These are phyloP conservation scores for Ginglymostoma cirratum DNA, from an alignment of 2,113 vertebrate species.

Conservation along the genomic window DNA sequence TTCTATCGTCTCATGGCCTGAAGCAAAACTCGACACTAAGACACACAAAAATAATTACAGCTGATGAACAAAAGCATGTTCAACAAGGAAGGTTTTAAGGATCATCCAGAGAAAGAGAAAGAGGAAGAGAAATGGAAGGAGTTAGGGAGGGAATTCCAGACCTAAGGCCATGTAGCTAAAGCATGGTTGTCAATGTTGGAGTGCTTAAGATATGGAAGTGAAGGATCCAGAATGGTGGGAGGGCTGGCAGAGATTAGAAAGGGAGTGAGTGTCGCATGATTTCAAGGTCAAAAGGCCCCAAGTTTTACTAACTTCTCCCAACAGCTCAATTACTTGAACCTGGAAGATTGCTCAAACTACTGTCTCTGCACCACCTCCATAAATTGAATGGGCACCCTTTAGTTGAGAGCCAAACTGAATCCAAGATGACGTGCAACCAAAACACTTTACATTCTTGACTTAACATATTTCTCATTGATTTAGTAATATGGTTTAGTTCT, in stretches of 20 bases:
- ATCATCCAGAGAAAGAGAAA: too few relatives aligned
- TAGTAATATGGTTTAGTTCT: not conserved
- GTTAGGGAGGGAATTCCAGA: too few relatives aligned
- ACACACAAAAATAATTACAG: too few relatives aligned
- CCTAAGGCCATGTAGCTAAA: too few relatives aligned
- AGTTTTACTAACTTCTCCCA: not conserved
- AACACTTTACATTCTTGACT: not conserved
- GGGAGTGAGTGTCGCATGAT: not conserved
- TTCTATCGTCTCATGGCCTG: too few relatives aligned
- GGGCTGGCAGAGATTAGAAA: not conserved
- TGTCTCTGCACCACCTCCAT: not conserved
- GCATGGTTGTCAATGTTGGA: too few relatives aligned
- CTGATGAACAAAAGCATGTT: too few relatives aligned
- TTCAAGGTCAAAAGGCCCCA: not conserved
- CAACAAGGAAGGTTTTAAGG: too few relatives aligned
- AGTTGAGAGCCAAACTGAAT: not conserved
- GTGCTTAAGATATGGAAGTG: not conserved
- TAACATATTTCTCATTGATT: not conserved
- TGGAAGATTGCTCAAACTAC: not conserved
- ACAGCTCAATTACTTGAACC: not conserved
- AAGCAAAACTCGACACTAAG: not conserved
- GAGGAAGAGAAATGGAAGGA: too few relatives aligned
- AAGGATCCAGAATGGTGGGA: not conserved
- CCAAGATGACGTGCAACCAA: not conserved
- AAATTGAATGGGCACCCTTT: not conserved